Conservation (phyloP, 2,113 vertebrate species). For the Cololabis saira region DNA sequence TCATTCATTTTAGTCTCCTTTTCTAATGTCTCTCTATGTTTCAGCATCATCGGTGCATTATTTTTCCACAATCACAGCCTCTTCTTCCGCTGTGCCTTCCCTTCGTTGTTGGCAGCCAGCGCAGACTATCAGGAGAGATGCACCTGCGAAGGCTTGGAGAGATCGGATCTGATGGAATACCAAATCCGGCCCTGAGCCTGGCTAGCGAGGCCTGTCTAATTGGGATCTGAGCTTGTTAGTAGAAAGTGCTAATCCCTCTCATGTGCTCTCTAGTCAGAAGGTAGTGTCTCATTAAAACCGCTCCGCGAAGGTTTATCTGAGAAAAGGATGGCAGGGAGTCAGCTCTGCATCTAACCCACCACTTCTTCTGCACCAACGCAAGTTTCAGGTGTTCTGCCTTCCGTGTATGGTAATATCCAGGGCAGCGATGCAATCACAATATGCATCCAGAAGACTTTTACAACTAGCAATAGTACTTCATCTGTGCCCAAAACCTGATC, state of each 20-base stretch:
- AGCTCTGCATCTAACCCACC: slow-evolving; percentile 33
- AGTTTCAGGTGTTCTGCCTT: slow-evolving; percentile 53
- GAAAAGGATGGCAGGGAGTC: slow-evolving; percentile 64
- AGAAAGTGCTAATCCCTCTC: slow-evolving; percentile 81
- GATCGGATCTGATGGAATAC: slow-evolving; percentile 63
- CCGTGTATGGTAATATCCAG: slow-evolving; percentile 27
- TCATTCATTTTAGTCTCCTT: slow-evolving; percentile 42
- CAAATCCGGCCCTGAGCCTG: slow-evolving; percentile 39
- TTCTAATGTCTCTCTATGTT: slow-evolving; percentile 52
- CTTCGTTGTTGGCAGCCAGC: slow-evolving; percentile 26
- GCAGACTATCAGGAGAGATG: slow-evolving; percentile 57
- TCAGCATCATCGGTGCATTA: slow-evolving; percentile 42
- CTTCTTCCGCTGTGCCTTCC: slow-evolving; percentile 48
- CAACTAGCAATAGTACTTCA: background rate
- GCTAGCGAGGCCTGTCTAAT: slow-evolving; percentile 79
- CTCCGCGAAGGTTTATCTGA: slow-evolving; percentile 68
- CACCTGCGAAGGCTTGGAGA: slow-evolving; percentile 64
- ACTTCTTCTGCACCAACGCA: slow-evolving; percentile 52
- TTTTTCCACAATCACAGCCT: slow-evolving; percentile 59
- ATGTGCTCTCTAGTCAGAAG: slow-evolving; percentile 81
- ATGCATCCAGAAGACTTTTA: slow-evolving; percentile 18
- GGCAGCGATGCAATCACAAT: slow-evolving; percentile 11
- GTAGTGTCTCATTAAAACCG: slow-evolving; percentile 77
- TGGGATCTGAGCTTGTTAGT: slow-evolving; percentile 82
- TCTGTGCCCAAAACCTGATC: slow-evolving; percentile 15